Conservation (phyloP, 2,113 vertebrate species). For the Menura novaehollandiae region DNA sequence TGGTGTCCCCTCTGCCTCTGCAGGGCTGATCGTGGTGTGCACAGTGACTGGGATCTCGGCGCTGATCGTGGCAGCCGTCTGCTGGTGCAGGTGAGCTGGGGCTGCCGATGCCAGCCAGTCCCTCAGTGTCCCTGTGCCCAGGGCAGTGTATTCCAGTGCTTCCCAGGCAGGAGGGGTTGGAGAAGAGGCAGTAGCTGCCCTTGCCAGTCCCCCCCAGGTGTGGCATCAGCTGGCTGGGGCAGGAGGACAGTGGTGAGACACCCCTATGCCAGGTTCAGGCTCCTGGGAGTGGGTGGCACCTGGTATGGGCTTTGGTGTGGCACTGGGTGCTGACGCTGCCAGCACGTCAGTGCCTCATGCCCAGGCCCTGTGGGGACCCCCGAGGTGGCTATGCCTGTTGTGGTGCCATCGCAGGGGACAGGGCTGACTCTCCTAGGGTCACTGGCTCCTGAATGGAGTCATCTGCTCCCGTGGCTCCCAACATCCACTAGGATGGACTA, state of each 20-base stretch:
- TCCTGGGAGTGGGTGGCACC: neutral
- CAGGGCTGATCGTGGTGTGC: slow-evolving; percentile 83
- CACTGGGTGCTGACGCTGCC: accelerated
- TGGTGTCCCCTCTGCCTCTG: neutral
- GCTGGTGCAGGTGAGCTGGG: slow-evolving; percentile 85
- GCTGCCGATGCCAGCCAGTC: neutral
- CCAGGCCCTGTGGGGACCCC: no score
- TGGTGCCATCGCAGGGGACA: neutral
- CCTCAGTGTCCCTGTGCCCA: neutral
- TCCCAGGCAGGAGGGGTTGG: accelerated
- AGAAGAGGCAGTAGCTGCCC: neutral
- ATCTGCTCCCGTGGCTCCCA: accelerated
- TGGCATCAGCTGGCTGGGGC: accelerated
- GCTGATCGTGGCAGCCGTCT: slow-evolving; percentile 75
- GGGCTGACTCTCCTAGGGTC: neutral
- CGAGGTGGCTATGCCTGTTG: neutral
- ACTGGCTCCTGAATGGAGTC: neutral
- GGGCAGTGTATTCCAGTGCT: neutral
- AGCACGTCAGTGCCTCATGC: accelerated
- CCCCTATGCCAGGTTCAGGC: neutral
- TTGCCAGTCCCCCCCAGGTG: neutral
- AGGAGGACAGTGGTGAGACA: neutral
- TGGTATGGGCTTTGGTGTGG: neutral
- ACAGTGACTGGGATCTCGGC: slow-evolving; percentile 73
- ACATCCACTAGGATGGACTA: neutral